Evolutionary conservation across 1,140 invertebrate genomes (phyloP).

Genomic region (Drosophila asahinai): DNA sequence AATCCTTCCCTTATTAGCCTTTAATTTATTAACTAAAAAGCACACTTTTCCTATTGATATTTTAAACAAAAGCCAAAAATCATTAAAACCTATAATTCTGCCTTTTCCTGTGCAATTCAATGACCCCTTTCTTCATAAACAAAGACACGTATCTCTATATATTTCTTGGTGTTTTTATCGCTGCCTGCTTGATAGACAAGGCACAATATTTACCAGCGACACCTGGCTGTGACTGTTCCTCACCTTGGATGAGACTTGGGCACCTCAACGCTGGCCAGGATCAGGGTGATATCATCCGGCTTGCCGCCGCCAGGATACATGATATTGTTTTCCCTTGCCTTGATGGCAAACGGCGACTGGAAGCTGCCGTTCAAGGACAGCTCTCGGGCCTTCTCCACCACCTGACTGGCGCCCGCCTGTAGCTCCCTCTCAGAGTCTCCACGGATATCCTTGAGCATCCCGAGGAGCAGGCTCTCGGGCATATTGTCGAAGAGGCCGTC

Average conservation of each 20-base stretch:
- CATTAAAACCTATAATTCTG: no score
- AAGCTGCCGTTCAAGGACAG: conserved; percentile 29
- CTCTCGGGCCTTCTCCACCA: conserved; percentile 44
- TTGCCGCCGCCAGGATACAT: conserved; percentile 45
- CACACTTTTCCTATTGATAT: background rate
- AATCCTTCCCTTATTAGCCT: no score
- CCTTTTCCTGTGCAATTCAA: background rate
- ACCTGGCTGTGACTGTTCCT: background rate
- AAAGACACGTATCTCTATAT: conserved; percentile 1
- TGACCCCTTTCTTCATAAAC: background rate
- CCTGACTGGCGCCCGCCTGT: conserved; percentile 32
- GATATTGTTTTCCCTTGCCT: conserved; percentile 33
- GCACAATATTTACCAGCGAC: conserved; percentile 19
- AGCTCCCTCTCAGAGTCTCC: conserved; percentile 7
- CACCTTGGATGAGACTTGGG: background rate
- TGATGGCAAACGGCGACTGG: conserved; percentile 51
- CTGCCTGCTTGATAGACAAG: conserved; percentile 14
- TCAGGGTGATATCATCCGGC: conserved; percentile 66
- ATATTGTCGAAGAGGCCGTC: conserved; percentile 68
- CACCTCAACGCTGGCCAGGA: conserved; percentile 59
- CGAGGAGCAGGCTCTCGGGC: conserved; percentile 46
- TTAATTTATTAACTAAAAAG: background rate
- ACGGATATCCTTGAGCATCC: conserved; percentile 19
- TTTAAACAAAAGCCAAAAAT: no score
- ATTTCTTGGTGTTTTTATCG: conserved; percentile 20